These are phyloP conservation scores for Semicossyphus pulcher DNA, from an alignment of 2,113 vertebrate species.

Conservation along the genomic window DNA sequence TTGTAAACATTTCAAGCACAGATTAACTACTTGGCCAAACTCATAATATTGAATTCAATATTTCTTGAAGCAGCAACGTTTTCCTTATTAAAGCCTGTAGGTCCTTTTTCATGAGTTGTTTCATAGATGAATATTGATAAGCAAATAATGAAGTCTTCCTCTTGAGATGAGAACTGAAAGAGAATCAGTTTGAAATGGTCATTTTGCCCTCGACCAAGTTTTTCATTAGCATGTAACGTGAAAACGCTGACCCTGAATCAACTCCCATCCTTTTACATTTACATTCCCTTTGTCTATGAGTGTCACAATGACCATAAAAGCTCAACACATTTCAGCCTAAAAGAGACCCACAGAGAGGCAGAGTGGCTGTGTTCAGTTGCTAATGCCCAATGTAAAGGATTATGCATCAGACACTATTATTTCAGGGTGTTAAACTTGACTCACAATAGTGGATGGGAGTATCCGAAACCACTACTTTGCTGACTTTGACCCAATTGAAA, in stretches of 20 bases:
- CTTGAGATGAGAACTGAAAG: neutral
- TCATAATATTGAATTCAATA: too few relatives aligned
- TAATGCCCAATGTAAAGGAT: constrained; percentile 7
- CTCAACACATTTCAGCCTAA: neutral
- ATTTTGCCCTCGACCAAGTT: neutral
- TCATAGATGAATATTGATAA: too few relatives aligned
- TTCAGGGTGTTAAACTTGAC: neutral
- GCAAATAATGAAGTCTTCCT: neutral
- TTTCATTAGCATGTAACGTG: constrained; percentile 16
- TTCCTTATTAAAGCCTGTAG: neutral
- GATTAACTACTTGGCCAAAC: too few relatives aligned
- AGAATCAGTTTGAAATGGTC: neutral
- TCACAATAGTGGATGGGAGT: neutral
- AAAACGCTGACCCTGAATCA: neutral
- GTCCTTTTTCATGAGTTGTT: neutral
- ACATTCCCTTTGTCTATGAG: neutral
- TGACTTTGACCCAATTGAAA: neutral
- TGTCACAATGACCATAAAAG: neutral
- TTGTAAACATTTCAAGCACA: too few relatives aligned
- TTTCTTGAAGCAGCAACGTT: too few relatives aligned
- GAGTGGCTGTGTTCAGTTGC: constrained; percentile 14
- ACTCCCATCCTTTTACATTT: neutral
- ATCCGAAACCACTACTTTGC: neutral
- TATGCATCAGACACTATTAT: neutral
- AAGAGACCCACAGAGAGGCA: neutral